Evolutionary conservation across 2,113 vertebrate genomes (phyloP).

Genomic region (Melanostigma gelatinosum): DNA sequence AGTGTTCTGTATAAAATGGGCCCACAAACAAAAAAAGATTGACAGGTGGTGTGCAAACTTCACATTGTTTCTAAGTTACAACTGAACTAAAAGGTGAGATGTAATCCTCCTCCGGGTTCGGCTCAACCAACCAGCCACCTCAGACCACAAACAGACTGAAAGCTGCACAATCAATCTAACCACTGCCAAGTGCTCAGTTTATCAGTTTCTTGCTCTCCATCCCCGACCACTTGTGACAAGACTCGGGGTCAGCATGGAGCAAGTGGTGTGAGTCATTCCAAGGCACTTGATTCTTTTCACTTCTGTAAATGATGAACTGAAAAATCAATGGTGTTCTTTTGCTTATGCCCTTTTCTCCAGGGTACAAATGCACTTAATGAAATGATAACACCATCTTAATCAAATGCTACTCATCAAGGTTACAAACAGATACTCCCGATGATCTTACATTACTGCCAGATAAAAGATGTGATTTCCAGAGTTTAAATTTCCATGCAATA

Average conservation of each 20-base stretch:
- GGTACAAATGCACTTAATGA: constrained; percentile 77
- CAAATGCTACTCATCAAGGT: constrained; percentile 47
- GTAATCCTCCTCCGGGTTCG: constrained; percentile 47
- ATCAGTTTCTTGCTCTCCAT: constrained; percentile 46
- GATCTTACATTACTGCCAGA: constrained; percentile 32
- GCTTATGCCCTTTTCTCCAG: constrained; percentile 56
- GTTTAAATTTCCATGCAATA: constrained; percentile 50
- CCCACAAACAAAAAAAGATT: constrained; percentile 41
- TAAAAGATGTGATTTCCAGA: constrained; percentile 41
- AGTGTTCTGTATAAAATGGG: constrained; percentile 66
- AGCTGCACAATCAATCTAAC: constrained; percentile 48
- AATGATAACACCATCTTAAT: constrained; percentile 55
- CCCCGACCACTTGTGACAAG: constrained; percentile 51
- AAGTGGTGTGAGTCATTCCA: constrained; percentile 70
- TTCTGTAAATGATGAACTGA: constrained; percentile 58
- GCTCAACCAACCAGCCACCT: constrained; percentile 47
- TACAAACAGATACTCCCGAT: constrained; percentile 53
- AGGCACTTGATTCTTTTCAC: constrained; percentile 82
- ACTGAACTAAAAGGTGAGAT: constrained; percentile 52
- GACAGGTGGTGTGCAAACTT: constrained; percentile 49
- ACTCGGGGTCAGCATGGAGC: constrained; percentile 53
- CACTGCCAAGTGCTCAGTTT: constrained; percentile 44
- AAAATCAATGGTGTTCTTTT: constrained; percentile 55
- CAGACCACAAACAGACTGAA: constrained; percentile 48
- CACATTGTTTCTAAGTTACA: constrained; percentile 46